These are phyloP conservation scores for Rotaria magnacalcarata DNA, from an alignment of 2,888 invertebrate species.

Conservation along the genomic window DNA sequence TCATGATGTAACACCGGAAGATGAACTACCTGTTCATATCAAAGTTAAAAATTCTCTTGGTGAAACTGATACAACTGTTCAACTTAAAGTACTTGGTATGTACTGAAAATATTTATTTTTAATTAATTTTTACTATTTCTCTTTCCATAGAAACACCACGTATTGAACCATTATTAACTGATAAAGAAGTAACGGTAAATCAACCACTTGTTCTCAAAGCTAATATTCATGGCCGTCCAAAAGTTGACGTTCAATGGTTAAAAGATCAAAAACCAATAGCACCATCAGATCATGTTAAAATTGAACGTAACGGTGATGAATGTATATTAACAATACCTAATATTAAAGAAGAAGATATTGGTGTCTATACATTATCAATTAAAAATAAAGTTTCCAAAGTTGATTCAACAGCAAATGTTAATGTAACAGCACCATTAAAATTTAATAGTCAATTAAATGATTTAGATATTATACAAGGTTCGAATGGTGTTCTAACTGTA, in stretches of 20 bases:
- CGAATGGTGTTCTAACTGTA: conserved; percentile 8
- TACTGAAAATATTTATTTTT: not conserved
- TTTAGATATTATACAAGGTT: conserved; percentile 28
- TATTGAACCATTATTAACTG: conserved; percentile 38
- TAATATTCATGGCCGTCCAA: conserved; percentile 39
- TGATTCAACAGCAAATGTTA: conserved; percentile 2
- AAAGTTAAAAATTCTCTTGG: conserved; percentile 40
- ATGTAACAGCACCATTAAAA: conserved; percentile 14
- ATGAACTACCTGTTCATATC: conserved; percentile 25
- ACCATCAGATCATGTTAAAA: conserved; percentile 41
- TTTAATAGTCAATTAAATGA: conserved; percentile 2
- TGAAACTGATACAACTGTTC: conserved; percentile 37
- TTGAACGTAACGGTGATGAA: conserved; percentile 40
- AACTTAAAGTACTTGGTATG: conserved; percentile 38
- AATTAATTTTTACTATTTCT: not conserved
- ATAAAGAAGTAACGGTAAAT: conserved; percentile 39
- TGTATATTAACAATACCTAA: conserved; percentile 39
- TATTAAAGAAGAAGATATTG: conserved; percentile 38
- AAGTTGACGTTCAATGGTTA: conserved; percentile 40
- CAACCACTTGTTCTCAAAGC: conserved; percentile 38
- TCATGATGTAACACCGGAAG: conserved; percentile 38
- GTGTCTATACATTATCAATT: conserved; percentile 41
- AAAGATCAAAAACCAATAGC: conserved; percentile 45
- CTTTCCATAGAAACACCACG: conserved; percentile 37
- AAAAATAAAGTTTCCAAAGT: conserved; percentile 25